Evolutionary conservation across 1,140 invertebrate genomes (phyloP).

Genomic region (Diachasmimorpha longicaudata): DNA sequence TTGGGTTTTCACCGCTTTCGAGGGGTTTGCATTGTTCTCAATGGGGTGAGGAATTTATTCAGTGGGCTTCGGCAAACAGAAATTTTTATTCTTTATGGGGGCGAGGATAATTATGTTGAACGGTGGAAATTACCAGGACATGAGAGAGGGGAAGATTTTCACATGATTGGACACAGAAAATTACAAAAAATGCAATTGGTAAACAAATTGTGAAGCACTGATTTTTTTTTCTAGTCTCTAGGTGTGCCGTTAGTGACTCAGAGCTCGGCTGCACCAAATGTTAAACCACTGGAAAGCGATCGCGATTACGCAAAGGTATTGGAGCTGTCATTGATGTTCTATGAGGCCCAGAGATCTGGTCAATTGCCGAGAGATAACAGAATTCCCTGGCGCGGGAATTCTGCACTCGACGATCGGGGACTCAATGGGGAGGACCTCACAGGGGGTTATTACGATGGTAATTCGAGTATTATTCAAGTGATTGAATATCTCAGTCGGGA

Average conservation of each 20-base stretch:
- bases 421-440: slow-evolving; percentile 66
- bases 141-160: too few relatives aligned
- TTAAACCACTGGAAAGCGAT: slow-evolving; percentile 36
- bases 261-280: slow-evolving; percentile 12
- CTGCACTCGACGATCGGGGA: slow-evolving; percentile 65
- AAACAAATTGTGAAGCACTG: not conserved
- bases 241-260: not conserved
- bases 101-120: too few relatives aligned
- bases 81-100: not conserved
- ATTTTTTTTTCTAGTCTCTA: slow-evolving; percentile 16
- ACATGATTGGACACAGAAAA: too few relatives aligned
- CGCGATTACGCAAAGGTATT: slow-evolving; percentile 64
- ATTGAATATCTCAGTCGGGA: not conserved
- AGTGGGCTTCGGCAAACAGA: not conserved
- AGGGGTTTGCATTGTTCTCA: not conserved
- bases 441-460: slow-evolving; percentile 74
- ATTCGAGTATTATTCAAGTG: not conserved
- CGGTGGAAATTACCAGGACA: too few relatives aligned
- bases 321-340: slow-evolving; percentile 68
- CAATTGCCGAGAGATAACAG: slow-evolving; percentile 65
- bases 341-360: slow-evolving; percentile 72
- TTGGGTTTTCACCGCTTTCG: slow-evolving; percentile 2
- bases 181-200: too few relatives aligned
- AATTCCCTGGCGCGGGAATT: slow-evolving; percentile 68
- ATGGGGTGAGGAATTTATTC: not conserved